phyloP scores from a whole-genome alignment of 2,113 vertebrate species.

The Anarrhichthys ocellatus region DNA sequence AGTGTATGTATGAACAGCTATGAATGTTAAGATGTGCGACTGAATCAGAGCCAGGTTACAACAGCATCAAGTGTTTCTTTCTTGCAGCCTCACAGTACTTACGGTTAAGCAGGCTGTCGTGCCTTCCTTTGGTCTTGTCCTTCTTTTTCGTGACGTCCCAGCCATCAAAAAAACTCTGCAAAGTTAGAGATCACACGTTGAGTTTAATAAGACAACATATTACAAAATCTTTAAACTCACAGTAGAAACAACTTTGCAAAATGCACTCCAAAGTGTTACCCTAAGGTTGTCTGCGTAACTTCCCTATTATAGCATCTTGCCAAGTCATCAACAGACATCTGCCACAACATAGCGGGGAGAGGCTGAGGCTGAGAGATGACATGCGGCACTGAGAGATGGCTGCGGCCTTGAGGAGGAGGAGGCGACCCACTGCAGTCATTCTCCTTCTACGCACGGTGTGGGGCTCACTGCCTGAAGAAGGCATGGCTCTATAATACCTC shows the following conservation, averaged over 20 bases:
- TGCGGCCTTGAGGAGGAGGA: conserved; percentile 52
- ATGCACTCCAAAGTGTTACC: conserved; percentile 28
- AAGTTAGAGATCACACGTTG: conserved; percentile 15
- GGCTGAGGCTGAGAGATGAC: conserved; percentile 32
- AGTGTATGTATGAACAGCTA: conserved; percentile 10
- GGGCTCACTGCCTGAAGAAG: conserved; percentile 25
- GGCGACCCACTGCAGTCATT: conserved; percentile 30
- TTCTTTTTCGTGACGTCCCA: conserved; percentile 97
- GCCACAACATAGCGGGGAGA: conserved; percentile 29
- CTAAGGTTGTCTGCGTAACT: conserved; percentile 44
- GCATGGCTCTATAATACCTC: conserved; percentile 23
- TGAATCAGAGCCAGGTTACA: conserved; percentile 2
- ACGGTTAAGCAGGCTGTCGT: conserved; percentile 81
- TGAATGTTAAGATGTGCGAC: conserved; percentile 19
- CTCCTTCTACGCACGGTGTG: conserved; percentile 36
- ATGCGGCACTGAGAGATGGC: conserved; percentile 35
- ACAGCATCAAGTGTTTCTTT: background rate
- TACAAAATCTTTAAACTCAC: background rate
- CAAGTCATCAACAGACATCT: conserved; percentile 66
- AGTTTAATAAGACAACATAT: background rate
- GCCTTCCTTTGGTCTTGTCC: conserved; percentile 91
- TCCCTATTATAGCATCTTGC: conserved; percentile 27
- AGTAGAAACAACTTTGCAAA: background rate
- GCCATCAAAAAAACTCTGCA: conserved; percentile 95
- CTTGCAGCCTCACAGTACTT: conserved; percentile 47